Evolutionary conservation across 2,113 vertebrate species (phyloP), one percentile per base, ranked within the genome.

Genomic region (Antennarius striatus): DNA sequence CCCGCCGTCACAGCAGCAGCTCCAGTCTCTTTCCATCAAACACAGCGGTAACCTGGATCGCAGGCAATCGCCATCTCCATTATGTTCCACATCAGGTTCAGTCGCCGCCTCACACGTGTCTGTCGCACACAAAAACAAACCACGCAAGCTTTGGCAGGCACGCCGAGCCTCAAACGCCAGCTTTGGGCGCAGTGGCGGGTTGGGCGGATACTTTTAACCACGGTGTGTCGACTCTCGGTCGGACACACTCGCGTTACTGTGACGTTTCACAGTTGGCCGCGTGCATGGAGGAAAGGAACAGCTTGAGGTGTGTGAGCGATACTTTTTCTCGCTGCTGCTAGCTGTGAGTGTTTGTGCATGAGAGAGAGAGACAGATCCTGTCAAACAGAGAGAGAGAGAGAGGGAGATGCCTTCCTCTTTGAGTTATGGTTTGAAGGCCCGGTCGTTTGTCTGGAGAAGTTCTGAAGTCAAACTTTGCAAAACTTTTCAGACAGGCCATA

Each of bases 401-500:
- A 56, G 68, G 65, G 47, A 29, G 60, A 63, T 53, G 59, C 63
- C 57, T 62, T 67, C 61, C 58, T 55, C 53, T 56, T 16, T 80
- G 79, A 89, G 74, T 84, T 84, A 86, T 82, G 47, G 71, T 62
- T 60, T 68, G 64, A 56, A 60, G 81, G 59, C 32, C 2, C 4
- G 63, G 76, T 75, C 71, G 79, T 88, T 86, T 90, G 76, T 89
- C 82, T 87, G 81, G 66, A 39, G 50, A 83, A 86, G 82, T 88
- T 83, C 49, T 56, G 6, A 69, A 79, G 71, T 47, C 71, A 82
- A 86, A 88, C 76, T 89, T 80, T 82, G 71, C 45, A 56, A 30
- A 88, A 85, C 56, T 85, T 86, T 82, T 80, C 71, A 78, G 86
- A 86, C 86, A 86, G 80, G 67, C 77, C 82, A 89, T 86, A 80